Evolutionary conservation across 92 coral and sea anemone genomes (phyloP), one percentile per base, ranked within the genome.

Genomic region (Epizoanthus rinbou): DNA sequence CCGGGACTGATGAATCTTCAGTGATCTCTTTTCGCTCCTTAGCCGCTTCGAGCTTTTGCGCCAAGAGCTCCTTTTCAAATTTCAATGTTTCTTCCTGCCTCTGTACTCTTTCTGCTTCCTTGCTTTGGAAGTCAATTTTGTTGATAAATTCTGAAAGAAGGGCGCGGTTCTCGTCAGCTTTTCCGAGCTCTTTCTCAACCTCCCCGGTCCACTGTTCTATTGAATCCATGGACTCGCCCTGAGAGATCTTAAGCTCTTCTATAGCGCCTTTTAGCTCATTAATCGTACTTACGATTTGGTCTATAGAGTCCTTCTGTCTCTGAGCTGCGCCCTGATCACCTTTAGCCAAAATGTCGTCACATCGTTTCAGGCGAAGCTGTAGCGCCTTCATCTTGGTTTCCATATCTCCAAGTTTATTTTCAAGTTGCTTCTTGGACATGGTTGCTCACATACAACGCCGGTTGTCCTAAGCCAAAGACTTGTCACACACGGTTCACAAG

Each of bases 301-400:
- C 64, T 0, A 78, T 18, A 3, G 83, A 59, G 16, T 62, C 64
- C 18, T 50, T 35, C 58, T 76, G 79, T 35, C 87, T 43, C 53
- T 64, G 64, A 35, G 74, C 75, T 15, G 87, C 68, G 50, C 64
- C n/a, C 22, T 85, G 65, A 4, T 85, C 83, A 0, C 74, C n/a
- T 19, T 76, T 85, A 3, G 17, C 84, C 16, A 85, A 11, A 8
- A 64, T 15, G 10, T 5, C 65, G 11, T 25, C 84, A 17, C 64
- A 5, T 9, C 39, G 50, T 68, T 85, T 85, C 2, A 85, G 15
- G 41, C 75, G 65, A 52, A 85, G 88, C 54, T 52, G 50, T 2
- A 85, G 76, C 0, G 88, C 28, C 35, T 85, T 85, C 23, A 75
- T 64, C 41, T 85, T 85, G 33, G 88, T 83, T 6, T 75, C 88